phyloP scores from a whole-genome alignment of 2,797 vertebrate genomes.

The Meriones psammophilus region DNA sequence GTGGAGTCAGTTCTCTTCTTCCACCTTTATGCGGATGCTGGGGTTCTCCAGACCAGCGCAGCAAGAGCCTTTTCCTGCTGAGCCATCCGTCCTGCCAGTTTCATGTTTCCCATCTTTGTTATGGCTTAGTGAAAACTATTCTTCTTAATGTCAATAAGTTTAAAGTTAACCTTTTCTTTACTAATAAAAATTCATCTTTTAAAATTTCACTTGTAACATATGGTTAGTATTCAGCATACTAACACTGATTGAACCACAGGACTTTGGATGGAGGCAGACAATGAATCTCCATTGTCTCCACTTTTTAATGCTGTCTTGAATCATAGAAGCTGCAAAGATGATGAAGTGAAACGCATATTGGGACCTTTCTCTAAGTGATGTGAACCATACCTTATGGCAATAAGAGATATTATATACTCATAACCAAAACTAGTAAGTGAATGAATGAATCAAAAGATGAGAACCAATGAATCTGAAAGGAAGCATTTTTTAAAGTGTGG shows the following conservation, averaged over 20 bases:
- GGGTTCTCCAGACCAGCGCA: no score
- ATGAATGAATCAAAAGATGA: not conserved
- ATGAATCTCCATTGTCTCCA: slow-evolving; percentile 43
- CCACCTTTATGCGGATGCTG: no score
- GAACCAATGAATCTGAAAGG: not conserved
- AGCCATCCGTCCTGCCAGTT: not conserved
- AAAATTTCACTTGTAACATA: slow-evolving; percentile 44
- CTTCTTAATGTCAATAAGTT: not conserved
- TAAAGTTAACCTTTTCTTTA: not conserved
- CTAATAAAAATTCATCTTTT: slow-evolving; percentile 4
- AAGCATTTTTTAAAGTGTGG: slow-evolving; percentile 31
- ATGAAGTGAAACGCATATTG: not conserved
- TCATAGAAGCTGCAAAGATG: not conserved
- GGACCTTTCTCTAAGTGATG: not conserved
- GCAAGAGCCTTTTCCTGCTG: not conserved
- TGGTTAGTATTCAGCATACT: not conserved
- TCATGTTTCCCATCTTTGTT: slow-evolving; percentile 4
- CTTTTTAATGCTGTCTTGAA: not conserved
- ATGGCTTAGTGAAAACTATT: not conserved
- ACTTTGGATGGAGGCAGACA: not conserved
- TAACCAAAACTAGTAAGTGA: not conserved
- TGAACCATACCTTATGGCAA: not conserved
- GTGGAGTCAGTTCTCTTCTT: not conserved
- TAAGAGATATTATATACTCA: not conserved
- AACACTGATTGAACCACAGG: not conserved